These are phyloP conservation scores for Oncorhynchus nerka DNA, from an alignment of 2,113 vertebrate genomes.

Conservation along the genomic window DNA sequence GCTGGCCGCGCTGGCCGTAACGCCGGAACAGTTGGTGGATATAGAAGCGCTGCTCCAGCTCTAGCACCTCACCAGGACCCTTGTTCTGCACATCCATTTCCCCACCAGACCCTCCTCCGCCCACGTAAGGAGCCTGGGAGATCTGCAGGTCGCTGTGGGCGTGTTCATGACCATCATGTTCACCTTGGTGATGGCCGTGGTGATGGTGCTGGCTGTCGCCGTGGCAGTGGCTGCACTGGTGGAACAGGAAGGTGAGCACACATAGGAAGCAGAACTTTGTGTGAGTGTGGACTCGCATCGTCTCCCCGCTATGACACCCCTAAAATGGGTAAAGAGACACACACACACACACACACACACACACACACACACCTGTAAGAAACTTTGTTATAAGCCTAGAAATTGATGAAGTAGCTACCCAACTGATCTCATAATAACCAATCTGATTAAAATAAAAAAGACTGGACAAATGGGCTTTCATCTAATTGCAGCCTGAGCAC, in stretches of 20 bases:
- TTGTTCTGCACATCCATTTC: conserved; percentile 51
- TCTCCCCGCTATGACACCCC: conserved; percentile 62
- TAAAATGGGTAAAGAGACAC: conserved; percentile 40
- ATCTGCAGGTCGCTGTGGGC: conserved; percentile 82
- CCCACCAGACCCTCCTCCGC: background rate
- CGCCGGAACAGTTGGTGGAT: conserved; percentile 90
- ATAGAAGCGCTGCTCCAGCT: conserved; percentile 89
- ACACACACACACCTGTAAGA: background rate
- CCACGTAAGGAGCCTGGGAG: conserved; percentile 76
- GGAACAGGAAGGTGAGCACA: conserved; percentile 91
- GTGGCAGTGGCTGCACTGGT: conserved; percentile 89
- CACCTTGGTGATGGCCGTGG: conserved; percentile 51
- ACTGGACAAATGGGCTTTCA: conserved; percentile 20
- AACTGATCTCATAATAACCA: conserved; percentile 37
- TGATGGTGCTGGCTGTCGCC: conserved; percentile 73
- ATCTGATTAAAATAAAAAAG: conserved; percentile 14
- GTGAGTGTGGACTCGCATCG: conserved; percentile 93
- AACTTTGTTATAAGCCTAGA: too few relatives aligned
- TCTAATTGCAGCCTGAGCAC: conserved; percentile 14
- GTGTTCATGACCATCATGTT: conserved; percentile 58
- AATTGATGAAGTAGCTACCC: background rate
- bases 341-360: background rate
- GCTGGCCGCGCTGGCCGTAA: conserved; percentile 85
- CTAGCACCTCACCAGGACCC: conserved; percentile 67
- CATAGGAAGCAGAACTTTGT: conserved; percentile 97